Conservation (phyloP, 2,888 invertebrate species). For the Altica lythri region DNA sequence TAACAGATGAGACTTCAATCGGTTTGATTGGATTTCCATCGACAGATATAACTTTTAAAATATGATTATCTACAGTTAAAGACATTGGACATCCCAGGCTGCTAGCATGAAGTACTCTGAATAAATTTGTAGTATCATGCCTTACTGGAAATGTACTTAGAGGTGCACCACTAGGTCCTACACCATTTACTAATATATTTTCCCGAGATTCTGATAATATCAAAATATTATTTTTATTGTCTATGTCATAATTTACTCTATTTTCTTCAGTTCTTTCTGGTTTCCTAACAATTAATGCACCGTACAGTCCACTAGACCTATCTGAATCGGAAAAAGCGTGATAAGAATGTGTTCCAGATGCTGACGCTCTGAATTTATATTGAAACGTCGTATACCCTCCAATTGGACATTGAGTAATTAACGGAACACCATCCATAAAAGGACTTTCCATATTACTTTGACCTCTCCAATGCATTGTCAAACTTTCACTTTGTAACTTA, state of each 20-base stretch:
- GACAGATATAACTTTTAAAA: constrained; percentile 67
- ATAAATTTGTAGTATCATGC: constrained; percentile 67
- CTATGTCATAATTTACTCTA: constrained; percentile 69
- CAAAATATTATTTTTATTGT: constrained; percentile 71
- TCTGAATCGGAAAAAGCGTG: constrained; percentile 74
- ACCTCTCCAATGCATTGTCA: constrained; percentile 81
- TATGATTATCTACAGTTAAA: constrained; percentile 69
- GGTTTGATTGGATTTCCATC: constrained; percentile 72
- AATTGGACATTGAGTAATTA: constrained; percentile 79
- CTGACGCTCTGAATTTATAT: constrained; percentile 71
- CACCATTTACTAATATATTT: constrained; percentile 68
- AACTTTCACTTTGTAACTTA: constrained; percentile 68
- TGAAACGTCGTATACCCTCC: constrained; percentile 69
- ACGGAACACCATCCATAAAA: constrained; percentile 77
- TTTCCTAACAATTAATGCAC: constrained; percentile 72
- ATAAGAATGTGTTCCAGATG: constrained; percentile 74
- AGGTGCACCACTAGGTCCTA: constrained; percentile 57
- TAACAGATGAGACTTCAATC: constrained; percentile 62
- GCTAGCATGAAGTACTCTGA: constrained; percentile 69
- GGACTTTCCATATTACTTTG: constrained; percentile 71
- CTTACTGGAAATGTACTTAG: constrained; percentile 60
- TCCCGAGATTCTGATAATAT: constrained; percentile 70
- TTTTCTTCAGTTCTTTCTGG: constrained; percentile 66
- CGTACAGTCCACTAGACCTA: constrained; percentile 71
- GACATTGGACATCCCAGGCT: constrained; percentile 72